These are phyloP conservation scores for Deilephila elpenor DNA, from an alignment of 2,888 invertebrate genomes.

Conservation along the genomic window DNA sequence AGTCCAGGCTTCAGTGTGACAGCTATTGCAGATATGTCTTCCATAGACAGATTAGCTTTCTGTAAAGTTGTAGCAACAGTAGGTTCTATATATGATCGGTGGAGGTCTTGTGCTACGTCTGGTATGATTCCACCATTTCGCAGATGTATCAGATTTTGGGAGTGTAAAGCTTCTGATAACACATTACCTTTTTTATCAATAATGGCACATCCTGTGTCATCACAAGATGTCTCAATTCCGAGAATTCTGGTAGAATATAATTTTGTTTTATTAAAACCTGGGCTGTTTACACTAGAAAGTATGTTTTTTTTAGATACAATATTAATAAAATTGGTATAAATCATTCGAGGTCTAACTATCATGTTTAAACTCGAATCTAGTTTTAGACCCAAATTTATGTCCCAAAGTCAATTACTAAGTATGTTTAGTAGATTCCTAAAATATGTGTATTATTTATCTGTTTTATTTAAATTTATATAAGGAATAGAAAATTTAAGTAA, in stretches of 20 bases:
- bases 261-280: not conserved
- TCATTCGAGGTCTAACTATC: not conserved
- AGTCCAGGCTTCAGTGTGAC: constrained; percentile 95
- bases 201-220: constrained; percentile 97
- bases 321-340: not conserved
- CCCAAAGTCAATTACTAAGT: too few relatives aligned
- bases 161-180: constrained; percentile 91
- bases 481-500: too few relatives aligned
- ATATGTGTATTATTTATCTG: too few relatives aligned
- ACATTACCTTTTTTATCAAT: constrained; percentile 90
- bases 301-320: not conserved
- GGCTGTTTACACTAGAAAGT: not conserved
- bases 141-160: constrained; percentile 91
- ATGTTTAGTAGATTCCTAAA: too few relatives aligned
- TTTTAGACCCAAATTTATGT: too few relatives aligned
- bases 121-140: constrained; percentile 96
- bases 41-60: constrained; percentile 84
- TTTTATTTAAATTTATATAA: too few relatives aligned
- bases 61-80: constrained; percentile 89
- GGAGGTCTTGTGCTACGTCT: constrained; percentile 92
- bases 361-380: not conserved
- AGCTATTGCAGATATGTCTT: constrained; percentile 94
- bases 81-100: constrained; percentile 89
- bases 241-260: constrained; percentile 77
- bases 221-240: constrained; percentile 99